Conservation (phyloP, 2,888 invertebrate species). For the Ectobius pallidus region DNA sequence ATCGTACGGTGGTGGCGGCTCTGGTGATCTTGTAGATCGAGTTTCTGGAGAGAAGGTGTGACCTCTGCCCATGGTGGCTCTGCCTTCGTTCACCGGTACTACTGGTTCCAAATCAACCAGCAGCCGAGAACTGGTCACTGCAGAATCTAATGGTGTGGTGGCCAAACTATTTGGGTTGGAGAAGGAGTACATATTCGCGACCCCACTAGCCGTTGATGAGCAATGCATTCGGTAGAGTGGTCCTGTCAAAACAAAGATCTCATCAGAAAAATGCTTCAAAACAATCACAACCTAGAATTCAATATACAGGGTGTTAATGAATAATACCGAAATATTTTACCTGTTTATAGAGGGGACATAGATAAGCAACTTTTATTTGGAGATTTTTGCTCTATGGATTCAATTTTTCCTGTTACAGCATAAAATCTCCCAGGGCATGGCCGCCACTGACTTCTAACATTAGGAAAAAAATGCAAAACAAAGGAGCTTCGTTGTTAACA, state of each 20-base stretch:
- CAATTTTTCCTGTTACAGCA: no score
- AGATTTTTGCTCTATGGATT: no score
- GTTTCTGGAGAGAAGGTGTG: constrained; percentile 39
- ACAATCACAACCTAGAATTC: background rate
- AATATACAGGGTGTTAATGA: background rate
- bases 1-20: constrained; percentile 10
- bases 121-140: constrained; percentile 20
- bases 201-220: constrained; percentile 51
- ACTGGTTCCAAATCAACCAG: constrained; percentile 40
- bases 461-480: no score
- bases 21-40: background rate
- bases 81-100: constrained; percentile 35
- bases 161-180: constrained; percentile 49
- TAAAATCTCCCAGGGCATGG: no score
- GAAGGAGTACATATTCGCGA: constrained; percentile 52
- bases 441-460: no score
- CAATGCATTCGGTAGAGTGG: constrained; percentile 51
- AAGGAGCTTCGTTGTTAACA: no score
- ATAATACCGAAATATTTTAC: background rate
- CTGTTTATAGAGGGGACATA: no score
- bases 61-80: constrained; percentile 39
- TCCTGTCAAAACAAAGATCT: constrained; percentile 46
- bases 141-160: constrained; percentile 49
- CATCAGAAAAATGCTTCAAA: constrained; percentile 24
- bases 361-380: no score